Evolutionary conservation across 1,140 invertebrate species (phyloP).

Genomic region (Dreissena polymorpha): DNA sequence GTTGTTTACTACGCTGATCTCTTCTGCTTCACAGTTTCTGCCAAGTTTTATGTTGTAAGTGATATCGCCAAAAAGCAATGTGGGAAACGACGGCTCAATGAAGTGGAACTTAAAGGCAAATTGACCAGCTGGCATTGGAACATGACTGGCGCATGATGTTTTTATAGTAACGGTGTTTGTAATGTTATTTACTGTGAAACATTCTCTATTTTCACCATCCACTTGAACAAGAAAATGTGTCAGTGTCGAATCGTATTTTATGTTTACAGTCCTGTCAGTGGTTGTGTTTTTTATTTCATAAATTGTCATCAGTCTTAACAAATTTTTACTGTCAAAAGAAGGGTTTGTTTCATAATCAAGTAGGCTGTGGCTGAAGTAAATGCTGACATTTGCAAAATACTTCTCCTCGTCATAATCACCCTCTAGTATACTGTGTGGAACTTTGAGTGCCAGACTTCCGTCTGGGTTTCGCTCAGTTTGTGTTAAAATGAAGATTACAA

Average conservation of each 20-base stretch:
- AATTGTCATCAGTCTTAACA: conserved; percentile 62
- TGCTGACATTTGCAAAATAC: conserved; percentile 72
- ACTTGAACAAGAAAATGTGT: not conserved
- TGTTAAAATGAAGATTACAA: conserved; percentile 68
- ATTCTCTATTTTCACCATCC: conserved; percentile 57
- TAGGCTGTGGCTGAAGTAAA: conserved; percentile 64
- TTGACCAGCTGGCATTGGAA: conserved; percentile 24
- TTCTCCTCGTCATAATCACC: conserved; percentile 69
- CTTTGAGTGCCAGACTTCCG: conserved; percentile 66
- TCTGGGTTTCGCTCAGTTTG: conserved; percentile 63
- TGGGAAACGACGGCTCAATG: conserved; percentile 57
- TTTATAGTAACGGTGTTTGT: conserved; percentile 41
- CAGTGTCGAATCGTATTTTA: conserved; percentile 54
- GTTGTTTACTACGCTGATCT: conserved; percentile 44
- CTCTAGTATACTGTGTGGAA: conserved; percentile 65
- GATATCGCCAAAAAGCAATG: conserved; percentile 71
- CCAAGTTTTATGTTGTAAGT: conserved; percentile 59
- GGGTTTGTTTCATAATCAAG: conserved; percentile 48
- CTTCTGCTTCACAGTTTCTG: conserved; percentile 15
- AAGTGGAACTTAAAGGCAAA: conserved; percentile 64
- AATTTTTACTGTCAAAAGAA: conserved; percentile 49
- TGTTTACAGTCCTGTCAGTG: conserved; percentile 33
- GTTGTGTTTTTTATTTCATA: conserved; percentile 60
- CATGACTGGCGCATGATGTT: not conserved
- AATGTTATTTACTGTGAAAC: conserved; percentile 54